These are phyloP conservation scores for Lerista edwardsae DNA, from an alignment of 2,797 vertebrate genomes.

Conservation along the genomic window DNA sequence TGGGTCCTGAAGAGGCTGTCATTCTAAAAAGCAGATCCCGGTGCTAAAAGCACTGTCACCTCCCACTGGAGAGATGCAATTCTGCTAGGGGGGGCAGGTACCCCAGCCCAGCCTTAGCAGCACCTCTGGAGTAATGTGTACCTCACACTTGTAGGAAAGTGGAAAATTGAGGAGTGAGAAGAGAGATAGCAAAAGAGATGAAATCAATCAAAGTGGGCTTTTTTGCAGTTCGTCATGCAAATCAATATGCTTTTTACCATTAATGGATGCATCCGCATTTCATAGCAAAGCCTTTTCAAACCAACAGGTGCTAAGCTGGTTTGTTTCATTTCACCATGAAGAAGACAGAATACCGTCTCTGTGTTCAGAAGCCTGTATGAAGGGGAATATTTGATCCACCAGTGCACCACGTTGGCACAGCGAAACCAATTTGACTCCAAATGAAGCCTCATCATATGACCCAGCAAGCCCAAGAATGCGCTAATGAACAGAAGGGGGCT, in stretches of 20 bases:
- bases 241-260: background rate
- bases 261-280: background rate
- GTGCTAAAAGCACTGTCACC: too few species aligned
- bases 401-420: background rate
- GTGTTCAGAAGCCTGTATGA: background rate
- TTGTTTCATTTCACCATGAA: conserved; percentile 21
- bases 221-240: background rate
- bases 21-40: too few species aligned
- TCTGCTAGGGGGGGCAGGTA: too few species aligned
- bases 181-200: background rate
- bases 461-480: too few species aligned
- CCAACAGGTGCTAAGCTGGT: background rate
- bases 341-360: background rate
- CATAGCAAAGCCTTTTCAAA: background rate
- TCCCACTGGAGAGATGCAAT: too few species aligned
- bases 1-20: too few species aligned
- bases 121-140: background rate
- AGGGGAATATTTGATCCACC: background rate
- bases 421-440: background rate
- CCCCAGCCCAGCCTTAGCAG: too few species aligned
- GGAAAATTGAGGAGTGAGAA: background rate
- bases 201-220: background rate
- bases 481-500: too few species aligned
- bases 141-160: background rate
- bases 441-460: background rate